Conservation (phyloP, 1,140 invertebrate genomes). For the Melitaea cinxia region DNA sequence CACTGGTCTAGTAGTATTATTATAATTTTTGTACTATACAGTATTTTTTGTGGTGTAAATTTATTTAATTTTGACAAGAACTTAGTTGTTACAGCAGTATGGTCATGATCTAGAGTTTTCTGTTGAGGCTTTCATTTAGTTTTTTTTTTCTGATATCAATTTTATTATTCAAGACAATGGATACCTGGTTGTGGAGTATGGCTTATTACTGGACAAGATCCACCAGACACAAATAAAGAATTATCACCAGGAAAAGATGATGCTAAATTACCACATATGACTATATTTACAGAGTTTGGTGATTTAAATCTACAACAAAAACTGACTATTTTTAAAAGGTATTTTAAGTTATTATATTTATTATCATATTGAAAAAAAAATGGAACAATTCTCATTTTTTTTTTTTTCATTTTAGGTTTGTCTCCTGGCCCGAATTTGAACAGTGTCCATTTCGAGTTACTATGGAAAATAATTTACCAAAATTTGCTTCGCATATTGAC, state of each 20-base stretch:
- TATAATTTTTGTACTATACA: no score
- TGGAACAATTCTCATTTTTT: background rate
- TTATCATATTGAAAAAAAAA: background rate
- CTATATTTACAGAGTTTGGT: constrained; percentile 85
- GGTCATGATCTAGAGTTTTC: background rate
- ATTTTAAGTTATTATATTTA: constrained; percentile 16
- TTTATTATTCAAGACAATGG: constrained; percentile 81
- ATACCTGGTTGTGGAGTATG: constrained; percentile 84
- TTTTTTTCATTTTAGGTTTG: constrained; percentile 55
- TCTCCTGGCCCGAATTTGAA: constrained; percentile 84
- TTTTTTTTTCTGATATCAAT: background rate
- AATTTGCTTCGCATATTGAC: constrained; percentile 50
- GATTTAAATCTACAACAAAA: constrained; percentile 82
- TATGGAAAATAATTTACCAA: constrained; percentile 81
- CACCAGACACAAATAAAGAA: constrained; percentile 59
- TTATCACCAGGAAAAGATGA: constrained; percentile 56
- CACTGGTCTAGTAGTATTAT: no score
- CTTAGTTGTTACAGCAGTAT: no score
- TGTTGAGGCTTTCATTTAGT: background rate
- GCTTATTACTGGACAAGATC: constrained; percentile 82
- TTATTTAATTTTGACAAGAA: no score
- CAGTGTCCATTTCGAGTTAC: constrained; percentile 82
- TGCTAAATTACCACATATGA: constrained; percentile 81
- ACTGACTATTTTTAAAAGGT: constrained; percentile 82
- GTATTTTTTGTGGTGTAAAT: no score